phyloP scores from a whole-genome alignment of 2,888 invertebrate genomes.

The Mythimna albipuncta region DNA sequence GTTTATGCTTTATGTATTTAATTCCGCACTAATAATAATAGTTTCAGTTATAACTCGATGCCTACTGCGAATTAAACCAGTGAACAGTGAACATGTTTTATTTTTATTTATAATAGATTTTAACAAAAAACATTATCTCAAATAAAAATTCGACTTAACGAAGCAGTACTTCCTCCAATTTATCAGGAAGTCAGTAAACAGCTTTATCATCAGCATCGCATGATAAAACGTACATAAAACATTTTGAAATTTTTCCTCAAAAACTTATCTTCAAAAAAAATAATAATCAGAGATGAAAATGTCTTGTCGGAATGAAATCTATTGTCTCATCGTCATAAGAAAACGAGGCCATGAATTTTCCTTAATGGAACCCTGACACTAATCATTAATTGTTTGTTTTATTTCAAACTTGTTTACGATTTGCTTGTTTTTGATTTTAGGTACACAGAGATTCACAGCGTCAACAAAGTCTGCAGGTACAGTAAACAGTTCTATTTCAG shows the following conservation, averaged over 20 bases:
- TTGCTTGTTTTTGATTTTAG: conserved; percentile 68
- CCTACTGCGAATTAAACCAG: conserved; percentile 4
- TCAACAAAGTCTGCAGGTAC: conserved; percentile 41
- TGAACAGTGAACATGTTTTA: background rate
- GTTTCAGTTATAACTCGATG: conserved; percentile 13
- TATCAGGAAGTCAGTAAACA: conserved; percentile 22
- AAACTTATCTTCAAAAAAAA: conserved; percentile 12
- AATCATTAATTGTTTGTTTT: conserved; percentile 61
- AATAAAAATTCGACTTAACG: conserved; percentile 8
- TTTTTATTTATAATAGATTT: background rate
- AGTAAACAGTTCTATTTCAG: conserved; percentile 10
- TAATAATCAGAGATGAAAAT: conserved; percentile 31
- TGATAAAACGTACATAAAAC: conserved; percentile 12
- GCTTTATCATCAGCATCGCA: conserved; percentile 20
- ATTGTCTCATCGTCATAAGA: conserved; percentile 60
- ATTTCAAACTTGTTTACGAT: conserved; percentile 39
- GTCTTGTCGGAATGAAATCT: conserved; percentile 57
- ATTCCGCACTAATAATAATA: conserved; percentile 26
- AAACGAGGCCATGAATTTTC: conserved; percentile 66
- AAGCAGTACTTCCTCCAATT: conserved; percentile 4
- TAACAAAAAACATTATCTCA: background rate
- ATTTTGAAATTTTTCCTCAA: conserved; percentile 10
- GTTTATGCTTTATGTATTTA: conserved; percentile 46
- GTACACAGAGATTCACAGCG: conserved; percentile 59
- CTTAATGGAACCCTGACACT: conserved; percentile 66